Conservation (phyloP, 2,113 vertebrate genomes). For the Thamnophis sirtalis region DNA sequence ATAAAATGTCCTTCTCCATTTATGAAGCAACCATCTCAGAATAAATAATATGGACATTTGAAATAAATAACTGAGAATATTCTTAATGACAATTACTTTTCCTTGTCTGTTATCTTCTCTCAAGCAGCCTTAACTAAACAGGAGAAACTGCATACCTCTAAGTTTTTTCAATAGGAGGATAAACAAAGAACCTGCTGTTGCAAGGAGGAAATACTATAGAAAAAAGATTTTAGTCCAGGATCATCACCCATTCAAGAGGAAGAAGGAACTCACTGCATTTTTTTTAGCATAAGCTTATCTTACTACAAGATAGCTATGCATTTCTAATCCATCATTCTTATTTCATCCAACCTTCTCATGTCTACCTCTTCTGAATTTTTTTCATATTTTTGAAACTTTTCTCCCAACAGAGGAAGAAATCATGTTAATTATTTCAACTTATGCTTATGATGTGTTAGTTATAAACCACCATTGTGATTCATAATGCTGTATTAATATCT, state of each 20-base stretch:
- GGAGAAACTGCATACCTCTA: not conserved
- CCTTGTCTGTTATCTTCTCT: not conserved
- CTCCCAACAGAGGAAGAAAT: not conserved
- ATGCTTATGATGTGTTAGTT: not conserved
- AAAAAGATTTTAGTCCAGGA: not conserved
- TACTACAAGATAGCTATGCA: not conserved
- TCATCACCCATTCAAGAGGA: not conserved
- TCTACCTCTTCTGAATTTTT: not conserved
- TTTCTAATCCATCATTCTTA: not conserved
- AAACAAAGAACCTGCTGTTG: not conserved
- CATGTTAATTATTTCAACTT: not conserved
- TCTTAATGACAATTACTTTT: not conserved
- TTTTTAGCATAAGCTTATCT: not conserved
- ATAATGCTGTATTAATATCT: not conserved
- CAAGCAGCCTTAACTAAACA: not conserved
- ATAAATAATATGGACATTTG: not conserved
- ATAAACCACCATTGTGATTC: not conserved
- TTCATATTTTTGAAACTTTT: not conserved
- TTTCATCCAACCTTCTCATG: not conserved
- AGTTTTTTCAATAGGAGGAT: not conserved
- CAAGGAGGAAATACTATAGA: not conserved
- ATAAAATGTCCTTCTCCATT: not conserved
- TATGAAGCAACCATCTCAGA: not conserved
- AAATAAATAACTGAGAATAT: not conserved
- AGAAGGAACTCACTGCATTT: not conserved